Evolutionary conservation across 2,113 vertebrate species (phyloP).

Genomic region (Takifugu flavidus): DNA sequence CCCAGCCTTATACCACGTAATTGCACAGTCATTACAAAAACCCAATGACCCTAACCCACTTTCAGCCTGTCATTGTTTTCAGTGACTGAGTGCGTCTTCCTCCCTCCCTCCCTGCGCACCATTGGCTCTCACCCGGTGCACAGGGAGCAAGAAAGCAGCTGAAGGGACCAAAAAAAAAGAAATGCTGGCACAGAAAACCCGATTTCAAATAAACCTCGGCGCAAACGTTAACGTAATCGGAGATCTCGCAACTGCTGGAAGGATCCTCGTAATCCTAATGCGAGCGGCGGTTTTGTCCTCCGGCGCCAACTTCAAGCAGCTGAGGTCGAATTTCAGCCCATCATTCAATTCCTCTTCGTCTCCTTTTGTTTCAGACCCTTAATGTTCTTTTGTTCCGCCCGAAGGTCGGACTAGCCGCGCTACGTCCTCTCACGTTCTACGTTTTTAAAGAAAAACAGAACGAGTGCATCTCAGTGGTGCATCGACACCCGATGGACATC

Average conservation of each 20-base stretch:
- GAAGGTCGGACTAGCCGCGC: constrained; percentile 2
- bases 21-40: constrained; percentile 27
- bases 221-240: not conserved
- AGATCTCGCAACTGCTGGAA: constrained; percentile 2
- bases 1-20: constrained; percentile 7
- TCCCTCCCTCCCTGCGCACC: constrained; percentile 23
- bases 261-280: constrained; percentile 1
- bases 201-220: not conserved
- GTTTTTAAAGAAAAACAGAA: not conserved
- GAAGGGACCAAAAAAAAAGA: not conserved
- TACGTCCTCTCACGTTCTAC: not conserved
- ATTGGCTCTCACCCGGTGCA: constrained; percentile 13
- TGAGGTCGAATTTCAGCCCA: constrained; percentile 26
- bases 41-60: constrained; percentile 46
- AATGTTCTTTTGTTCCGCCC: constrained; percentile 7
- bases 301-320: constrained; percentile 21
- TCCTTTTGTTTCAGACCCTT: constrained; percentile 9
- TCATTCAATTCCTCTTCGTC: constrained; percentile 6
- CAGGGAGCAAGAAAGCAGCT: not conserved
- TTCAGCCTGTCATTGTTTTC: constrained; percentile 37
- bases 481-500: constrained; percentile 46
- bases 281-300: constrained; percentile 1
- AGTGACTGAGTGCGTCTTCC: constrained; percentile 44
- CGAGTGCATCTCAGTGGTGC: constrained; percentile 2
- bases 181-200: constrained; percentile 4